phyloP scores from a whole-genome alignment of 2,888 invertebrate genomes.

The Apamea epomidion region DNA sequence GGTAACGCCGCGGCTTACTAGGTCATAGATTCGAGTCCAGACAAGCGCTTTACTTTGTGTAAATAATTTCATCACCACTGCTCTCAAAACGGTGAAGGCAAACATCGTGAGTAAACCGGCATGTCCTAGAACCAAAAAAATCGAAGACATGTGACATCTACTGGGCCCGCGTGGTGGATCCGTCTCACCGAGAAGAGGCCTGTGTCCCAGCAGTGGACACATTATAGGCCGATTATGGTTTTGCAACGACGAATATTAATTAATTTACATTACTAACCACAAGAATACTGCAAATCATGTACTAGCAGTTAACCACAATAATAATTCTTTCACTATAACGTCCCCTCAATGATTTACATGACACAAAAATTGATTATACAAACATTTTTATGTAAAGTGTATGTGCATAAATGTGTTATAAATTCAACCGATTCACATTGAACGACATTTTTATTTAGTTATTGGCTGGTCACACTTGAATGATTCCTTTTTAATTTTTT shows the following conservation, averaged over 20 bases:
- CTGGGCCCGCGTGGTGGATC: too few species aligned
- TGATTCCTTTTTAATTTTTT: neutral
- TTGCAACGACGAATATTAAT: neutral
- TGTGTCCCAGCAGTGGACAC: neutral
- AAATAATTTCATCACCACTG: too few species aligned
- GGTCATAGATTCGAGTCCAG: too few species aligned
- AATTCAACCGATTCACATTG: conserved; percentile 44
- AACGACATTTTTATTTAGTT: conserved; percentile 36
- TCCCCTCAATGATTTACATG: conserved; percentile 40
- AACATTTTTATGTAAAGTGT: conserved; percentile 56
- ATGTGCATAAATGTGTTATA: conserved; percentile 55
- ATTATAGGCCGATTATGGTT: neutral
- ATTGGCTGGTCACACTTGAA: conserved; percentile 26
- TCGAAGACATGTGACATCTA: neutral
- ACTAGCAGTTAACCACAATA: conserved; percentile 14
- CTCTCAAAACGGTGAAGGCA: too few species aligned
- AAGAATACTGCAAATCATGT: conserved; percentile 33
- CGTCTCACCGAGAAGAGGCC: neutral
- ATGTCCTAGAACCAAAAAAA: neutral
- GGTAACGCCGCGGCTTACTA: too few species aligned
- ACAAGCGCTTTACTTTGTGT: too few species aligned
- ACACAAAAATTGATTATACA: conserved; percentile 64
- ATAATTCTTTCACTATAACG: conserved; percentile 1
- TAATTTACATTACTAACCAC: neutral
- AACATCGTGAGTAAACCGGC: neutral